Base-by-base conservation (phyloP, 92 coral and sea anemone genomes). In the Blastomussa wellsi region DNA sequence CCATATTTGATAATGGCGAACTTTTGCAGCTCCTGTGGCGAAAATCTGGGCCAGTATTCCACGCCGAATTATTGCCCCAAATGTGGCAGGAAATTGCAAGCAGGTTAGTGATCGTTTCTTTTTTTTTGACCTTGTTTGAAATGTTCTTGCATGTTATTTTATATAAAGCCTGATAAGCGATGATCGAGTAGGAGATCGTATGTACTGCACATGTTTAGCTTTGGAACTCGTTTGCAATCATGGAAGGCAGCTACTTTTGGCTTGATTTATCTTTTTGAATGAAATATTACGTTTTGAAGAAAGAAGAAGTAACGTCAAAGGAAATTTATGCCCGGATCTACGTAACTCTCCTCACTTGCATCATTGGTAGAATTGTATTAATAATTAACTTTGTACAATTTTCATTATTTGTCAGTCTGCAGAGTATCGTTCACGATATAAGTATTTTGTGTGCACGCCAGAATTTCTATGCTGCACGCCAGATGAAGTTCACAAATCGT, bases 361-460 rank as follows among this genome's bases (percentile, higher is more conserved):
- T 76, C 80, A 76, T 76, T 51, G 80, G 80, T 76, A 76, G 39
- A 76, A 76, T 76, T 76, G 80, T 72, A 72, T 72, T 72, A 72
- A n/a, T n/a, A 69, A 72, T 41, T 51, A 26, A 76, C 42, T n/a
- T n/a, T n/a, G n/a, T n/a, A n/a, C n/a, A n/a, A n/a, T n/a, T n/a
- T n/a, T n/a, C n/a, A n/a, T n/a, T n/a, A n/a, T n/a, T n/a, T n/a
- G n/a, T n/a, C n/a, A n/a, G n/a, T n/a, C n/a, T n/a, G n/a, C n/a
- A n/a, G n/a, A n/a, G n/a, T n/a, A n/a, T n/a, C n/a, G n/a, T n/a
- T n/a, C n/a, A n/a, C n/a, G n/a, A n/a, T n/a, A n/a, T n/a, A n/a
- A n/a, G n/a, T n/a, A n/a, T n/a, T n/a, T n/a, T n/a, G n/a, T n/a
- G n/a, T n/a, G n/a, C n/a, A n/a, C n/a, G n/a, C n/a, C n/a, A n/a